Percentiles rank a stretch among this genome's conserved stretches.
Conservation (phyloP, 1,140 invertebrate species). For the Homarus americanus region DNA sequence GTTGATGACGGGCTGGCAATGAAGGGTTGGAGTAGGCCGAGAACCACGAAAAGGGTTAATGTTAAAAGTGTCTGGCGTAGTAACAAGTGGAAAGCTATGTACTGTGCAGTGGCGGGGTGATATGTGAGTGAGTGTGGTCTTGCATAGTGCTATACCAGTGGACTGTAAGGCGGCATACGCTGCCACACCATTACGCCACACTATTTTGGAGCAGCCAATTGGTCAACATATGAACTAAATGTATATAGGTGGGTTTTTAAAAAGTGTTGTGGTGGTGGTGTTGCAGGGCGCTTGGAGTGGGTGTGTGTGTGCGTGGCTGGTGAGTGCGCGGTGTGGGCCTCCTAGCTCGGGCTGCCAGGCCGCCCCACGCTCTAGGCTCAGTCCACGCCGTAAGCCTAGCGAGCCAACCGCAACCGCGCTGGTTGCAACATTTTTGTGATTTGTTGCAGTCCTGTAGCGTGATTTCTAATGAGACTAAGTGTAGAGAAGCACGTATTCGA, state of each 20-base stretch:
- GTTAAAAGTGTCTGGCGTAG: constrained; percentile 64
- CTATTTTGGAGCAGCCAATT: constrained; percentile 7
- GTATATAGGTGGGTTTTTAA: constrained; percentile 65
- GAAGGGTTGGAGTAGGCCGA: constrained; percentile 68
- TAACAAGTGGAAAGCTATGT: constrained; percentile 67
- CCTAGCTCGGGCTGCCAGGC: background rate
- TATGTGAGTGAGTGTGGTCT: constrained; percentile 17
- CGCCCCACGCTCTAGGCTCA: constrained; percentile 52
- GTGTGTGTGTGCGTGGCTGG: constrained; percentile 24
- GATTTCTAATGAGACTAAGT: constrained; percentile 23
- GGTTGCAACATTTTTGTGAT: constrained; percentile 53
- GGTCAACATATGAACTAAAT: constrained; percentile 50
- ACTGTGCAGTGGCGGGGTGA: constrained; percentile 41
- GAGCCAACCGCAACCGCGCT: constrained; percentile 58
- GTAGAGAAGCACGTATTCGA: background rate
- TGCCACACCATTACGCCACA: background rate
- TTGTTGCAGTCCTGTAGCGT: constrained; percentile 6
- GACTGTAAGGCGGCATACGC: background rate
- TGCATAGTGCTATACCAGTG: constrained; percentile 6
- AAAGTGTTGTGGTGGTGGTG: constrained; percentile 29
- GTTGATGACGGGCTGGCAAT: constrained; percentile 49
- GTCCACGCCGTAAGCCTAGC: constrained; percentile 68
- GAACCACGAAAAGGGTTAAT: constrained; percentile 63
- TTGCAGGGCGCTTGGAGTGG: constrained; percentile 45
- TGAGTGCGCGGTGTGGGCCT: constrained; percentile 45